Evolutionary conservation across 2,113 vertebrate genomes (phyloP), one percentile per base, ranked within the genome.

Genomic region (Mus pahari): DNA sequence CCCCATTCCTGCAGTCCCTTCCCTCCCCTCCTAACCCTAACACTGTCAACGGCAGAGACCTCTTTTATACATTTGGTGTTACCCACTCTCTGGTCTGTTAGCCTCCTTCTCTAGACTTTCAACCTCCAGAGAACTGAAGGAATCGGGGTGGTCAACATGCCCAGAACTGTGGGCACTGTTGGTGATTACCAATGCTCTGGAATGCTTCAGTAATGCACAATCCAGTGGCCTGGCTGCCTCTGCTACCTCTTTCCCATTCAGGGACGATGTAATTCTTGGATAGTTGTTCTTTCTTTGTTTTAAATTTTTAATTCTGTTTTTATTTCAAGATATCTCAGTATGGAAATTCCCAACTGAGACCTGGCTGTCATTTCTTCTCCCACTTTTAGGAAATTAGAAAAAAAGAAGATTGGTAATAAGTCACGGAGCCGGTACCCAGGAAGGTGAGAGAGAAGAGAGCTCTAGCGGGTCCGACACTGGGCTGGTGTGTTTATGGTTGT

Each of bases 361-460:
- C 4, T 42, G 1, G 36, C 64, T 92, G 84, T n/a, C 81, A 73
- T 55, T 86, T 88, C 0, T 22, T 75, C n/a, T 71, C 55, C 16
- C 1, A 22, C 64, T 89, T 86, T 55, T 86, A 62, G 42, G 83
- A 86, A 83, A 93, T 86, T 68, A 93, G 50, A 89, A 92, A 74
- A 87, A 89, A 22, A 53, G 53, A 95, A 79, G 73, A 81, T 73
- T 58, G 74, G 73, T 89, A 26, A 26, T 33, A 83, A 92, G 92
- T 74, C 78, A 91, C 39, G 58, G 58, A 92, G 42, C 22, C 39
- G 14, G 48, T 70, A 55, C 9, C 20, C 39, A 19, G 68, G 87
- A 86, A 77, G 74, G 68, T 22, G 24, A 22, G 90, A 92, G 83
- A 74, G 84, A 91, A 45, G 70, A 0, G 39, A 86, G 45, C 66